Conservation (phyloP, 2,113 vertebrate genomes). For the Chiloscyllium plagiosum region DNA sequence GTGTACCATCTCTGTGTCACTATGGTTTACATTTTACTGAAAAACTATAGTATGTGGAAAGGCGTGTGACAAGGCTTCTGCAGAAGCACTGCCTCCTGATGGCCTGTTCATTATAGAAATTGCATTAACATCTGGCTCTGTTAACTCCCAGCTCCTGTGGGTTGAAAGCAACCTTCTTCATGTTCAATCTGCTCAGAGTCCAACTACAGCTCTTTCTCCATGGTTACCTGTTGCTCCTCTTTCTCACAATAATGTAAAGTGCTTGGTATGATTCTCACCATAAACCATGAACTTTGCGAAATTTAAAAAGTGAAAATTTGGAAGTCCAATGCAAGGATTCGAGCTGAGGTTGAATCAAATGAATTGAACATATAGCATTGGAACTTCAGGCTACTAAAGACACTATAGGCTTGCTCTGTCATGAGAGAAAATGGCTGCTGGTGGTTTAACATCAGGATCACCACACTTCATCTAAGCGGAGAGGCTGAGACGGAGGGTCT, state of each 20-base stretch:
- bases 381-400: neutral
- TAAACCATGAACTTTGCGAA: neutral
- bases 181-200: neutral
- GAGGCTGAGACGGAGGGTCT: no score
- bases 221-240: neutral
- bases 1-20: neutral
- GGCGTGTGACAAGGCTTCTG: neutral
- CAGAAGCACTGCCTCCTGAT: neutral
- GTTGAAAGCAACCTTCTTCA: neutral
- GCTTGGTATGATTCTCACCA: neutral
- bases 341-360: neutral
- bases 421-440: no score
- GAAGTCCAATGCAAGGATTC: neutral
- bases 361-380: neutral
- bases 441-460: no score
- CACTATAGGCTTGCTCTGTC: no score
- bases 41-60: neutral
- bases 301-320: neutral
- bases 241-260: neutral
- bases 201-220: neutral
- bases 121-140: neutral
- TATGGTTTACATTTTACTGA: neutral
- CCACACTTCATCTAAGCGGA: no score
- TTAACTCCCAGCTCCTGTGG: neutral
- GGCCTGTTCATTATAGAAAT: neutral